Percentiles rank a stretch among this genome's conserved stretches.
These are phyloP conservation scores for Miltochrista miniata DNA, from an alignment of 2,888 invertebrate species.

Conservation along the genomic window DNA sequence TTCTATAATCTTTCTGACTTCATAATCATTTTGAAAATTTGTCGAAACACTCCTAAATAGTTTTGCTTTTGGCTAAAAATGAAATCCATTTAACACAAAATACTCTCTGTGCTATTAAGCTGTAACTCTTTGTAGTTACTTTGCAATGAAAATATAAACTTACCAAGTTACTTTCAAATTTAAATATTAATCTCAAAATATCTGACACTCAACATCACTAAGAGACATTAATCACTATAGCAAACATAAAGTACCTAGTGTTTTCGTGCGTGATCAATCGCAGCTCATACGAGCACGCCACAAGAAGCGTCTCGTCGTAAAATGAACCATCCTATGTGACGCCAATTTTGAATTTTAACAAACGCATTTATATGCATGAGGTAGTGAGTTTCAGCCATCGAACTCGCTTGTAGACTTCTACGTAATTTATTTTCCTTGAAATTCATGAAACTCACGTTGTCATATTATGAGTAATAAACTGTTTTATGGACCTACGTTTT, in stretches of 20 bases:
- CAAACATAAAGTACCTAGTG: background rate
- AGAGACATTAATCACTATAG: too few species aligned
- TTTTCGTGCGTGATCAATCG: conserved; percentile 17
- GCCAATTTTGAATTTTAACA: conserved; percentile 57
- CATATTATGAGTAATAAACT: conserved; percentile 52
- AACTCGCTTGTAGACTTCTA: conserved; percentile 45
- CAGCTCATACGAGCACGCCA: conserved; percentile 4
- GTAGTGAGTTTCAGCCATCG: conserved; percentile 47
- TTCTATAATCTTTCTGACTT: too few species aligned
- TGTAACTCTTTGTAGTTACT: too few species aligned
- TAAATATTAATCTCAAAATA: too few species aligned
- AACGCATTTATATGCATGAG: conserved; percentile 64
- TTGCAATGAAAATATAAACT: too few species aligned
- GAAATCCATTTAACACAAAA: too few species aligned
- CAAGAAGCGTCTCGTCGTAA: conserved; percentile 9
- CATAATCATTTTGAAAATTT: too few species aligned
- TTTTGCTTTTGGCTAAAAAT: too few species aligned
- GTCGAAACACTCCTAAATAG: too few species aligned
- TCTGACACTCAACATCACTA: too few species aligned
- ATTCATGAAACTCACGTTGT: conserved; percentile 55
- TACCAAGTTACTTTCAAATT: too few species aligned
- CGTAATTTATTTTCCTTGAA: conserved; percentile 55
- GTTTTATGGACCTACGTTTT: conserved; percentile 38
- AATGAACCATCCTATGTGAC: conserved; percentile 42
- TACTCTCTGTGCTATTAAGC: too few species aligned